Evolutionary conservation across 2,888 invertebrate genomes (phyloP).

Genomic region (Cyrtodaria siliqua): DNA sequence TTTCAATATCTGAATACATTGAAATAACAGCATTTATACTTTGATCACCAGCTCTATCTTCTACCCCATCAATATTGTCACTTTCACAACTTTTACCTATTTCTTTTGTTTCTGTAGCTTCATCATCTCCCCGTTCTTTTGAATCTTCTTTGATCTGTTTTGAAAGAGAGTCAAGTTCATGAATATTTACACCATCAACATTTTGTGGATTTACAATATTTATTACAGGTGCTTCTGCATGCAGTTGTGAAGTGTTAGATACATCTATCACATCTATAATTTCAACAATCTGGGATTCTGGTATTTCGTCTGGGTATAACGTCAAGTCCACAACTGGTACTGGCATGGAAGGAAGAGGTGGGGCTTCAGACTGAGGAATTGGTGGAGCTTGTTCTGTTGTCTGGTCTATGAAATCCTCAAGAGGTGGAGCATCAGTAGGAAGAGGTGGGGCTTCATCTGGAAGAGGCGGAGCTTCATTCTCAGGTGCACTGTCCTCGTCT

Average conservation of each 20-base stretch:
- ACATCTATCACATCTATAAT: slow-evolving; percentile 42
- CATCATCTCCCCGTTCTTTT: slow-evolving; percentile 28
- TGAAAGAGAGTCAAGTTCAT: slow-evolving; percentile 34
- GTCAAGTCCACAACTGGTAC: slow-evolving; percentile 39
- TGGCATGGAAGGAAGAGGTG: slow-evolving; percentile 20
- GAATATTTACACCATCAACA: slow-evolving; percentile 9
- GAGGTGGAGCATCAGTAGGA: slow-evolving; percentile 34
- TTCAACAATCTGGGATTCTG: slow-evolving; percentile 1
- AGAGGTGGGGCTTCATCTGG: slow-evolving; percentile 31
- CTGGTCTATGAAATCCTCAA: not conserved
- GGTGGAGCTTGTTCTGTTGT: not conserved
- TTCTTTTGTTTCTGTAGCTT: slow-evolving; percentile 9
- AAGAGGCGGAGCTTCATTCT: slow-evolving; percentile 23
- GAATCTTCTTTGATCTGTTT: slow-evolving; percentile 39
- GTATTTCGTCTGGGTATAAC: slow-evolving; percentile 41
- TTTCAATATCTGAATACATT: slow-evolving; percentile 53
- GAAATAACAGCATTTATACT: slow-evolving; percentile 53
- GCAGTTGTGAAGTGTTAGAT: slow-evolving; percentile 40
- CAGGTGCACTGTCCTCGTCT: not conserved
- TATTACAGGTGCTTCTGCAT: slow-evolving; percentile 35
- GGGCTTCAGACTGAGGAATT: not conserved
- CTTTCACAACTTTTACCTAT: not conserved
- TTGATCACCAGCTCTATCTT: slow-evolving; percentile 30
- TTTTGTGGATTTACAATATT: slow-evolving; percentile 4
- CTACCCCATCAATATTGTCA: not conserved